These are phyloP conservation scores for Triplophysa bombifrons DNA, from an alignment of 2,797 vertebrate genomes.

Conservation along the genomic window DNA sequence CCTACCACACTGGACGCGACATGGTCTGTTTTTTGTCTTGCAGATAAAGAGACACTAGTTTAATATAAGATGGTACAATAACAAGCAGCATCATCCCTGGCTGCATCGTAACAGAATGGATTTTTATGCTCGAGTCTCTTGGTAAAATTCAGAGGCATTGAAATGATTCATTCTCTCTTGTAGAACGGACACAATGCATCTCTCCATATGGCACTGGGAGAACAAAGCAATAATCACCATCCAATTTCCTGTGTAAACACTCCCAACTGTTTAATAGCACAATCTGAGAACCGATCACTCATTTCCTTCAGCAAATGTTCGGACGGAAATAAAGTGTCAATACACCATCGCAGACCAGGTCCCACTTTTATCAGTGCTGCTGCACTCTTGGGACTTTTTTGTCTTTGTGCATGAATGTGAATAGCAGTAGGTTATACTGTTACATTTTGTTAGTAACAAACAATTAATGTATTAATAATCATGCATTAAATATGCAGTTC, in stretches of 20 bases:
- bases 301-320: constrained; percentile 33
- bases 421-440: background rate
- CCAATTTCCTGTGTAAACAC: constrained; percentile 62
- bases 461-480: background rate
- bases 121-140: constrained; percentile 43
- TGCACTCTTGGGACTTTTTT: background rate
- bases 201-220: constrained; percentile 50
- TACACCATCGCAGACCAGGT: background rate
- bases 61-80: background rate
- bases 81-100: background rate
- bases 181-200: constrained; percentile 53
- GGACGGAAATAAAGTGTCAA: constrained; percentile 29
- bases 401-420: background rate
- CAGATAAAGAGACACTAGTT: background rate
- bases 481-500: too few relatives aligned
- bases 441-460: too few relatives aligned
- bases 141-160: constrained; percentile 40
- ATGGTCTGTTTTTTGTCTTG: constrained; percentile 5
- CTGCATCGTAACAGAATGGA: constrained; percentile 36
- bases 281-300: constrained; percentile 38
- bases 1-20: background rate
- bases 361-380: background rate
- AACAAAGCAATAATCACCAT: constrained; percentile 42
- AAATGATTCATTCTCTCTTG: constrained; percentile 44
- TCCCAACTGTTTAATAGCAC: constrained; percentile 50